phyloP scores from a whole-genome alignment of 1,140 invertebrate species.

The Tetraneura akinire region DNA sequence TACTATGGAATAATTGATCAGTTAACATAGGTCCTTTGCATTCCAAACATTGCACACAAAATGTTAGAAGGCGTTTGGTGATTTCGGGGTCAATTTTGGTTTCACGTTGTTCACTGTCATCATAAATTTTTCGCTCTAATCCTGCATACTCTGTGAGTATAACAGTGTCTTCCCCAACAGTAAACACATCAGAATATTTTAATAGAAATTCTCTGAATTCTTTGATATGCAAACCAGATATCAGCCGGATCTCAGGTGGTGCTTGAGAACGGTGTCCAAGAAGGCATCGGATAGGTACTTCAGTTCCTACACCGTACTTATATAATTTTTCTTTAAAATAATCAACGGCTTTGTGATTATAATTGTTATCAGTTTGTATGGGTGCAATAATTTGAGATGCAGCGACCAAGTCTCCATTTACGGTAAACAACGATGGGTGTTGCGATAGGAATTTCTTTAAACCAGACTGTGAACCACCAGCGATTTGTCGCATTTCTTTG shows the following conservation, averaged over 20 bases:
- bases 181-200: slow-evolving; percentile 83
- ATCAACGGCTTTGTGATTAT: slow-evolving; percentile 88
- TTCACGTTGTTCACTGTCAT: slow-evolving; percentile 65
- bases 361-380: slow-evolving; percentile 63
- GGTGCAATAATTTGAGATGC: slow-evolving; percentile 66
- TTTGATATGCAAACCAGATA: slow-evolving; percentile 89
- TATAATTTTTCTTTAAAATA: slow-evolving; percentile 90
- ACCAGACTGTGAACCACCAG: slow-evolving; percentile 89
- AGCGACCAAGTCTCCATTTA: slow-evolving; percentile 89
- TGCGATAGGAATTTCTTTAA: slow-evolving; percentile 87
- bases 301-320: slow-evolving; percentile 84
- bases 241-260: slow-evolving; percentile 91
- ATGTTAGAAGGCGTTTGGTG: slow-evolving; percentile 75
- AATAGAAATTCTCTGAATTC: slow-evolving; percentile 90
- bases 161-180: slow-evolving; percentile 84
- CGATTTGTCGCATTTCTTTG: slow-evolving; percentile 93
- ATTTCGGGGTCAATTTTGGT: slow-evolving; percentile 79
- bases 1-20: slow-evolving; percentile 80
- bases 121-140: slow-evolving; percentile 64
- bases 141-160: slow-evolving; percentile 69
- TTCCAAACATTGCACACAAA: slow-evolving; percentile 76
- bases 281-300: slow-evolving; percentile 90
- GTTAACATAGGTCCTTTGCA: slow-evolving; percentile 78
- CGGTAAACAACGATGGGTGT: slow-evolving; percentile 88
- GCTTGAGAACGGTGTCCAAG: slow-evolving; percentile 91